Conservation (phyloP, 1,140 invertebrate genomes). For the Drosophila erecta region DNA sequence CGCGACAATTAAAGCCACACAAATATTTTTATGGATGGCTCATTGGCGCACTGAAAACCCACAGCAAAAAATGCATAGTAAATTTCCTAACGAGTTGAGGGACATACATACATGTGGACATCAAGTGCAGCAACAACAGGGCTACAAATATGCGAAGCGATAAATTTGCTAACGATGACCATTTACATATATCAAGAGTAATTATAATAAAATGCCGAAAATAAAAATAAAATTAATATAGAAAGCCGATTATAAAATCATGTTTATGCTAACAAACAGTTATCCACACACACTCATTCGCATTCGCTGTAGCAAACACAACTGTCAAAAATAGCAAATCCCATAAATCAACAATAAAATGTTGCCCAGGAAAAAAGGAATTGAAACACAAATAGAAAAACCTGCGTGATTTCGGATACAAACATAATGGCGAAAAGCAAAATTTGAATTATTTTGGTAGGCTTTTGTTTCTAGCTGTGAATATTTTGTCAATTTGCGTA, state of each 20-base stretch:
- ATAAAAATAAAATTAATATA: conserved; percentile 84
- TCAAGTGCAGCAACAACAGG: conserved; percentile 64
- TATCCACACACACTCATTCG: conserved; percentile 11
- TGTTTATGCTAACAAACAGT: conserved; percentile 18
- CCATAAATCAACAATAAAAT: conserved; percentile 80
- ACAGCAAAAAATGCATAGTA: conserved; percentile 40
- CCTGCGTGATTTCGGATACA: conserved; percentile 37
- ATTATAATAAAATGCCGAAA: conserved; percentile 84
- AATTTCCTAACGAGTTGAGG: conserved; percentile 53
- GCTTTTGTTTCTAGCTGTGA: conserved; percentile 6
- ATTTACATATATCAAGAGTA: conserved; percentile 83
- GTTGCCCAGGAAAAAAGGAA: conserved; percentile 36
- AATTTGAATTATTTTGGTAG: conserved; percentile 39
- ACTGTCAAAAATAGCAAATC: conserved; percentile 81
- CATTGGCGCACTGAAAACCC: conserved; percentile 4
- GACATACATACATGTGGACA: conserved; percentile 38
- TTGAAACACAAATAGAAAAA: conserved; percentile 28
- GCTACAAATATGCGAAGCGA: conserved; percentile 27
- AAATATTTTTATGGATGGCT: conserved; percentile 50
- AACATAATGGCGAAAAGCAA: conserved; percentile 50
- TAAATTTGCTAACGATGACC: conserved; percentile 68
- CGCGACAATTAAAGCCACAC: conserved; percentile 71
- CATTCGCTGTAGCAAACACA: conserved; percentile 31
- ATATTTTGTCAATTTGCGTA: conserved; percentile 3
- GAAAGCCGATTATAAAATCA: conserved; percentile 81